Conservation (phyloP, 2,888 invertebrate genomes). For the Dimorphilus gyrociliatus region DNA sequence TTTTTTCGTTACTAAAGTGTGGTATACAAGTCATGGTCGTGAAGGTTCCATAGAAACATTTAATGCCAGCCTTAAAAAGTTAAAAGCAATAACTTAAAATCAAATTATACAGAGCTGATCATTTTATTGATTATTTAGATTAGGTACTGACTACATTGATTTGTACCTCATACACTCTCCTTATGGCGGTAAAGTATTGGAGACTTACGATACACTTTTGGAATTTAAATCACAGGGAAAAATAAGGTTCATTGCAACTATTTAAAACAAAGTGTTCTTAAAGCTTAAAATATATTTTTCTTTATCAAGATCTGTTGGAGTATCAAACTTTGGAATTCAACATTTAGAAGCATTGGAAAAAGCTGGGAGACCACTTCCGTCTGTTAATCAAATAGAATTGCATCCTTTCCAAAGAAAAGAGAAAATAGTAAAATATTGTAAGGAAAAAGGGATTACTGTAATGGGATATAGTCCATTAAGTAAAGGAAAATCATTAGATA, state of each 20-base stretch:
- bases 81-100: slow-evolving; percentile 1
- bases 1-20: slow-evolving; percentile 16
- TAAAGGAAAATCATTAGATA: slow-evolving; percentile 12
- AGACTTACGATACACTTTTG: slow-evolving; percentile 15
- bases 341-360: slow-evolving; percentile 17
- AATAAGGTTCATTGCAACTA: slow-evolving; percentile 11
- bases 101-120: not conserved
- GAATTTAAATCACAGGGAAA: slow-evolving; percentile 15
- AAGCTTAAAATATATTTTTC: too few relatives aligned
- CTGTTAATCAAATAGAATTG: slow-evolving; percentile 23
- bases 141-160: slow-evolving; percentile 14
- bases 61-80: slow-evolving; percentile 11
- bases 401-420: slow-evolving; percentile 16
- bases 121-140: slow-evolving; percentile 5
- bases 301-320: slow-evolving; percentile 17
- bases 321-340: slow-evolving; percentile 20
- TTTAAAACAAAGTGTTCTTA: slow-evolving; percentile 2
- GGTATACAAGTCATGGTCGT: slow-evolving; percentile 11
- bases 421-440: slow-evolving; percentile 17
- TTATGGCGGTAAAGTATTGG: slow-evolving; percentile 10
- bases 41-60: slow-evolving; percentile 10
- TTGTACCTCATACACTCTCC: slow-evolving; percentile 17
- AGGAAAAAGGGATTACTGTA: slow-evolving; percentile 14
- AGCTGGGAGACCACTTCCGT: slow-evolving; percentile 17
- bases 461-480: slow-evolving; percentile 20